A percentile compares a stretch with the other conserved stretches of the same genome.
Conservation (phyloP, 2,888 invertebrate genomes). For the Euzetes globulus region DNA sequence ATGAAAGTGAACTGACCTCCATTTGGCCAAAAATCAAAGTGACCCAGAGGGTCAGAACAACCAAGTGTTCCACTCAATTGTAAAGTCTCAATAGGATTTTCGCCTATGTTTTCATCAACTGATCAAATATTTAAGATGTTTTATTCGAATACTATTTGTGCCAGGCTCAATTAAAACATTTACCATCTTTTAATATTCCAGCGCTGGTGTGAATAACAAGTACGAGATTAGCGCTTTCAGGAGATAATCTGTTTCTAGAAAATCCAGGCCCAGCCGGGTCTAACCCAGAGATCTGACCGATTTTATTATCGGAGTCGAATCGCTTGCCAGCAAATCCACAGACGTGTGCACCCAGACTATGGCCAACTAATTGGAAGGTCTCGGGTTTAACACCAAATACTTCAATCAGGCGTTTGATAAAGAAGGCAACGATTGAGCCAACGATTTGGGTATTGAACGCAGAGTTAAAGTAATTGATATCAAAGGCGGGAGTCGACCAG, state of each 20-base stretch:
- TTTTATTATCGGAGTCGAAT: neutral
- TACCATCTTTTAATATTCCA: neutral
- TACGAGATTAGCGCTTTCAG: neutral
- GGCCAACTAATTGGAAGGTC: neutral
- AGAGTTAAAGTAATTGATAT: neutral
- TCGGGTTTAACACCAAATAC: neutral
- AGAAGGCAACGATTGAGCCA: neutral
- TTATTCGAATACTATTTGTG: too few relatives aligned
- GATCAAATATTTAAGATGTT: neutral
- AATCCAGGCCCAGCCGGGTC: neutral
- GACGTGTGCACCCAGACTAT: conserved; percentile 3
- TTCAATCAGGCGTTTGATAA: neutral
- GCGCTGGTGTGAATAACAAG: neutral
- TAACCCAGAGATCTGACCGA: neutral
- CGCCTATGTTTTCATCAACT: neutral
- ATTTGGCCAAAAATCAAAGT: conserved; percentile 8
- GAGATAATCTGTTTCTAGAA: neutral
- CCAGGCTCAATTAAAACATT: neutral
- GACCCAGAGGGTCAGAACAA: neutral
- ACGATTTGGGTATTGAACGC: neutral
- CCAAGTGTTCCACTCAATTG: neutral
- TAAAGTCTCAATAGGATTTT: neutral
- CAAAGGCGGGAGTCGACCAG: neutral
- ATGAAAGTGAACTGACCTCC: neutral
- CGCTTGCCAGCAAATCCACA: neutral